These are phyloP conservation scores for Tenodera sinensis DNA, from an alignment of 2,888 invertebrate species.

Conservation along the genomic window DNA sequence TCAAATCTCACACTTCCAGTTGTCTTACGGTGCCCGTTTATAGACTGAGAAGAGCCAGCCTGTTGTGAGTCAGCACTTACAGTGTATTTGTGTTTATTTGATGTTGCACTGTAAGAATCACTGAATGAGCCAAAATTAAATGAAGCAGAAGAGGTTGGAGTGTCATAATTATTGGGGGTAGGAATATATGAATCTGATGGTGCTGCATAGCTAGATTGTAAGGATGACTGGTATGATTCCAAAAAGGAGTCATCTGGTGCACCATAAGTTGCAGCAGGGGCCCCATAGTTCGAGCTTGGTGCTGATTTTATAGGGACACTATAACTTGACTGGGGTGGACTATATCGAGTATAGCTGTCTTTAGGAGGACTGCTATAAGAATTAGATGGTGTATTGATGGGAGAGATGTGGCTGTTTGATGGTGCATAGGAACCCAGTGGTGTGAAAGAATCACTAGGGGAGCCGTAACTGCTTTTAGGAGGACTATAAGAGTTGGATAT, in stretches of 20 bases:
- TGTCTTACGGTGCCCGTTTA: neutral
- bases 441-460: neutral
- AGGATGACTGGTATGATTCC: neutral
- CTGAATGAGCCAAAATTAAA: neutral
- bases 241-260: constrained; percentile 16
- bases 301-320: constrained; percentile 26
- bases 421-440: constrained; percentile 11
- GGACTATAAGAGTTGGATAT: neutral
- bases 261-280: constrained; percentile 24
- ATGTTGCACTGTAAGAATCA: constrained; percentile 15
- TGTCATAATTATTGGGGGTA: constrained; percentile 22
- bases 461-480: neutral
- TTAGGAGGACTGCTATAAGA: neutral
- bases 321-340: neutral
- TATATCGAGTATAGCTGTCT: neutral
- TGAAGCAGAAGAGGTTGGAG: constrained; percentile 20
- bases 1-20: neutral
- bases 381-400: neutral
- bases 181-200: constrained; percentile 34
- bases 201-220: constrained; percentile 32
- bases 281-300: constrained; percentile 32
- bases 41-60: neutral
- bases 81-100: neutral
- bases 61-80: neutral
- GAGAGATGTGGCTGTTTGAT: neutral